Evolutionary conservation across 1,140 invertebrate species (phyloP).

Genomic region (Anastatus disparis): DNA sequence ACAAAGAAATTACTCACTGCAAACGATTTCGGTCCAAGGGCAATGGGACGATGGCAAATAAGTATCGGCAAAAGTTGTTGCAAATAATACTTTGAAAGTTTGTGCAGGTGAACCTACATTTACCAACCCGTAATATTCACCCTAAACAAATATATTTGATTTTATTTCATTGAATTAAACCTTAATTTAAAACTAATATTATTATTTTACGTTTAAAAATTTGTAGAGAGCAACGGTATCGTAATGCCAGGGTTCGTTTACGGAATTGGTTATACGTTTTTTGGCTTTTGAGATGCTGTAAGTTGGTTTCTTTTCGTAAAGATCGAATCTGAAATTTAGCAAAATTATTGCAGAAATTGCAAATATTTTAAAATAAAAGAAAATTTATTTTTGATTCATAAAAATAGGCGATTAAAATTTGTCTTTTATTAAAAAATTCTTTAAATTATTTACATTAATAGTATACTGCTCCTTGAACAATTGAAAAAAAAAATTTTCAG

Average conservation of each 20-base stretch:
- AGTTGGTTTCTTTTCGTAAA: neutral
- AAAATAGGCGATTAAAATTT: no score
- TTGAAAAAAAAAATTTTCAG: no score
- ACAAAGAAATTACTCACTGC: slow-evolving; percentile 73
- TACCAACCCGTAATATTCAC: slow-evolving; percentile 76
- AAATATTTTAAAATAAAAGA: no score
- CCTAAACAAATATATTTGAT: slow-evolving; percentile 61
- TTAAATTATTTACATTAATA: no score
- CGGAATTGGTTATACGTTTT: neutral
- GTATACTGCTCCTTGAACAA: no score
- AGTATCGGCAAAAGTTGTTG: slow-evolving; percentile 75
- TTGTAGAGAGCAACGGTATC: slow-evolving; percentile 48
- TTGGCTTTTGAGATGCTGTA: neutral
- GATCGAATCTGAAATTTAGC: neutral
- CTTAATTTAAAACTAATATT: neutral
- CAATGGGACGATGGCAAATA: slow-evolving; percentile 77
- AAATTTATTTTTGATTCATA: no score
- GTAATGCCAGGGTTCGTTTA: neutral
- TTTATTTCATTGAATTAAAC: neutral
- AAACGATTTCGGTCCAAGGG: slow-evolving; percentile 69
- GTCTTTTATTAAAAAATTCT: no score
- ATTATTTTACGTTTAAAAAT: slow-evolving; percentile 51
- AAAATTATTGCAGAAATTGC: no score
- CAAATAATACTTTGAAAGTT: slow-evolving; percentile 75
- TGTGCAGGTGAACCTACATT: slow-evolving; percentile 73